Evolutionary conservation across 2,113 vertebrate species (phyloP).

Genomic region (Rhynchomys soricoides): DNA sequence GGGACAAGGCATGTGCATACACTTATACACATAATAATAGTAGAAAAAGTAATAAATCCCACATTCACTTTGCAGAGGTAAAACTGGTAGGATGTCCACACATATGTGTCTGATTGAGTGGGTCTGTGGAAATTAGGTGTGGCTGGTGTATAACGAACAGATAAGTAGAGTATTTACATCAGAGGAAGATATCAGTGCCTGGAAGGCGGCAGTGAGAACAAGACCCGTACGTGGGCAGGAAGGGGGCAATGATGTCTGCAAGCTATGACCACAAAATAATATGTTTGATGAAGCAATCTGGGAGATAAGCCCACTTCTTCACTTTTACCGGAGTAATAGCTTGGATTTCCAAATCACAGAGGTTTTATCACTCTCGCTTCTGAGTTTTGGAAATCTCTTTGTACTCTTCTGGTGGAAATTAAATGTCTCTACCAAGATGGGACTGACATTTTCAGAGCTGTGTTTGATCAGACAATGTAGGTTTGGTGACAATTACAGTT

Average conservation of each 20-base stretch:
- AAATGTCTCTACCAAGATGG: constrained; percentile 28
- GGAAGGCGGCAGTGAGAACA: not conserved
- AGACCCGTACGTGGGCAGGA: not conserved
- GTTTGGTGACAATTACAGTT: not conserved
- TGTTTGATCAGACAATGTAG: not conserved
- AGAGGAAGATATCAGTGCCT: not conserved
- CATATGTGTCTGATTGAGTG: not conserved
- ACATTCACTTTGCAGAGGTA: not conserved
- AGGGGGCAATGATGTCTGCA: not conserved
- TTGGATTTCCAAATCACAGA: constrained; percentile 44
- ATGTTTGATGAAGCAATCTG: not conserved
- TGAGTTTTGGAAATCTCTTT: constrained; percentile 33
- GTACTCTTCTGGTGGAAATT: not conserved
- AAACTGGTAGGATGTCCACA: not conserved
- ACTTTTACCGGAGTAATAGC: not conserved
- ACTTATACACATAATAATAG: not conserved
- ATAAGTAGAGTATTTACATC: not conserved
- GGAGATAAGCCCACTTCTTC: not conserved
- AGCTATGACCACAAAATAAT: not conserved
- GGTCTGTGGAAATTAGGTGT: not conserved
- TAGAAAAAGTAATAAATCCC: not conserved
- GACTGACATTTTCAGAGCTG: not conserved
- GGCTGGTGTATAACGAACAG: not conserved
- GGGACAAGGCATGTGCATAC: not conserved
- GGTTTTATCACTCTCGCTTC: not conserved